phyloP scores from a whole-genome alignment of 1,140 invertebrate genomes.

The Stegodyphus mimosarum region DNA sequence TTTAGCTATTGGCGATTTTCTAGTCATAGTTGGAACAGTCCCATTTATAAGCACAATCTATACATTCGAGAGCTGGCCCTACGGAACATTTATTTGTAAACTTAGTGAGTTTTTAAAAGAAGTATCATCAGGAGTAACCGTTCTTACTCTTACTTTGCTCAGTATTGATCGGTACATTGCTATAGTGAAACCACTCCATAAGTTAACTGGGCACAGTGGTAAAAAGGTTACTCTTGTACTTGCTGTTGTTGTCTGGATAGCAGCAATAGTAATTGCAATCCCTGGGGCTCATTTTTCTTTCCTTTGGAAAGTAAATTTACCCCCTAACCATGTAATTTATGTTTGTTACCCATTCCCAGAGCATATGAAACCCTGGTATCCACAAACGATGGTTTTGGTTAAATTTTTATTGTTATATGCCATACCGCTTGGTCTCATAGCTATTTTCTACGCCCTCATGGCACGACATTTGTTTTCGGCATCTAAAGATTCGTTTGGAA shows the following conservation, averaged over 20 bases:
- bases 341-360: conserved; percentile 84
- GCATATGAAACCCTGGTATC: conserved; percentile 77
- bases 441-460: conserved; percentile 87
- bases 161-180: conserved; percentile 89
- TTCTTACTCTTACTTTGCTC: conserved; percentile 90
- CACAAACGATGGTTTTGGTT: conserved; percentile 76
- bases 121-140: conserved; percentile 89
- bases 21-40: conserved; percentile 78
- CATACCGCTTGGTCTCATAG: conserved; percentile 83
- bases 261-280: conserved; percentile 80
- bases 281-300: conserved; percentile 82
- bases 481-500: conserved; percentile 75
- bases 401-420: conserved; percentile 87
- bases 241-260: conserved; percentile 78
- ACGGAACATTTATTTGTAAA: conserved; percentile 79
- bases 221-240: conserved; percentile 66
- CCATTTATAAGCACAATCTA: conserved; percentile 84
- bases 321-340: conserved; percentile 70
- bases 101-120: conserved; percentile 88
- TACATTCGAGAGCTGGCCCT: conserved; percentile 87
- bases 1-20: conserved; percentile 81
- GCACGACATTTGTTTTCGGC: conserved; percentile 84
- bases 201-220: conserved; percentile 73
- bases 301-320: conserved; percentile 72
- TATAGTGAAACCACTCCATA: conserved; percentile 83